Conservation (phyloP, 1,140 invertebrate species). For the Paralvinella palmiformis region DNA sequence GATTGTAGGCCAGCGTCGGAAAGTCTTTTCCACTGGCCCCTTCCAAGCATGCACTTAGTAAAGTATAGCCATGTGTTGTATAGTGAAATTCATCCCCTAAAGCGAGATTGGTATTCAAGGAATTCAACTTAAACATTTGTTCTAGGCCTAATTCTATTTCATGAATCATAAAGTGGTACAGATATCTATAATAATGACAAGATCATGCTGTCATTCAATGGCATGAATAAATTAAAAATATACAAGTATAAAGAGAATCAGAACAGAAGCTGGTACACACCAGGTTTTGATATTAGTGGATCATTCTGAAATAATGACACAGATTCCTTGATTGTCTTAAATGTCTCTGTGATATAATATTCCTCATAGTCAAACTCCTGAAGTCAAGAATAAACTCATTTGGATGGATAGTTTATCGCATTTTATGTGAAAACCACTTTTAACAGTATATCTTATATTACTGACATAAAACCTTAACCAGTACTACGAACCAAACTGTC, state of each 20-base stretch:
- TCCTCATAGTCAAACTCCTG: slow-evolving; percentile 17
- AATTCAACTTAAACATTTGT: not conserved
- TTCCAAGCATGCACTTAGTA: slow-evolving; percentile 55
- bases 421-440: not conserved
- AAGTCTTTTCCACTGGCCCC: slow-evolving; percentile 46
- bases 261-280: slow-evolving; percentile 31
- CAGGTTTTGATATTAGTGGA: slow-evolving; percentile 53
- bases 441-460: not conserved
- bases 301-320: slow-evolving; percentile 56
- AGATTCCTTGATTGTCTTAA: slow-evolving; percentile 45
- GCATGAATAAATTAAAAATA: too few species aligned
- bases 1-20: slow-evolving; percentile 34
- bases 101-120: slow-evolving; percentile 4
- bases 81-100: slow-evolving; percentile 52
- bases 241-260: not conserved
- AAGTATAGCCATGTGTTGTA: slow-evolving; percentile 55
- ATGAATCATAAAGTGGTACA: too few species aligned
- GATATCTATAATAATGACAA: too few species aligned
- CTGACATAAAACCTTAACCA: not conserved
- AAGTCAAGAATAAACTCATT: not conserved
- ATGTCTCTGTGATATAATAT: slow-evolving; percentile 49
- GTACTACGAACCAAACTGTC: not conserved
- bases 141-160: not conserved
- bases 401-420: not conserved
- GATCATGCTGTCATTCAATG: too few species aligned